Evolutionary conservation across 2,888 invertebrate genomes (phyloP), one percentile per base, ranked within the genome.

Genomic region (Acanthosoma haemorrhoidale): DNA sequence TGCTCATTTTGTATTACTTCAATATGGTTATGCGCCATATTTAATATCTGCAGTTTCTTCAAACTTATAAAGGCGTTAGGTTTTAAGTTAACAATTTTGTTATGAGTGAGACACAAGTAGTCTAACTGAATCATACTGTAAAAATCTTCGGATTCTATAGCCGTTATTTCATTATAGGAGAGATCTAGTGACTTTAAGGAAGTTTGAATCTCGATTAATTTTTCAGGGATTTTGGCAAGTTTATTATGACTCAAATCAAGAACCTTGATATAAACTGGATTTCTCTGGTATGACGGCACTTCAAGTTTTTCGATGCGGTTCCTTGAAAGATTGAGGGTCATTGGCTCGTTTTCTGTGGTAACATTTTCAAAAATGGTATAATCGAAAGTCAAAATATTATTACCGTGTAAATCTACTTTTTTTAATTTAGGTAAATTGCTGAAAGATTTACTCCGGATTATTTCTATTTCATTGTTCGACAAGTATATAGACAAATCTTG

Each of bases 401-500:
- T 94, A 76, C 87, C 86, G 80, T 92, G 92, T 73, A 94, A 82
- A 80, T 94, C 92, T 70, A 95, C 81, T 77, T 88, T 87, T 75
- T 88, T 86, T 76, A 95, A 81, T 78, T 86, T 87, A 31, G 89
- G 88, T 76, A 94, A 82, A 78, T 91, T 88, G 69, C 85, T 83
- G 78, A 95, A 91, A 4, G 92, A 87, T 68, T 86, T 85, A 63
- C 85, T 84, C 71, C 88, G 88, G 76, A 96, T 86, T 74, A 85
- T 84, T 74, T 84, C 83, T 76, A 96, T 85, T 76, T 87, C 83
- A 81, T 96, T 96, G 77, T 90, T 87, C 66, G 92, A 89, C 75
- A 96, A 82, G 79, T 93, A 90, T 76, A 96, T 83, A 77, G 90
- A 91, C 76, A 88, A 86, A 75, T 95, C 84, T 79, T 87, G 88